phyloP scores from a whole-genome alignment of 2,888 invertebrate genomes.

The Papilio demoleus region DNA sequence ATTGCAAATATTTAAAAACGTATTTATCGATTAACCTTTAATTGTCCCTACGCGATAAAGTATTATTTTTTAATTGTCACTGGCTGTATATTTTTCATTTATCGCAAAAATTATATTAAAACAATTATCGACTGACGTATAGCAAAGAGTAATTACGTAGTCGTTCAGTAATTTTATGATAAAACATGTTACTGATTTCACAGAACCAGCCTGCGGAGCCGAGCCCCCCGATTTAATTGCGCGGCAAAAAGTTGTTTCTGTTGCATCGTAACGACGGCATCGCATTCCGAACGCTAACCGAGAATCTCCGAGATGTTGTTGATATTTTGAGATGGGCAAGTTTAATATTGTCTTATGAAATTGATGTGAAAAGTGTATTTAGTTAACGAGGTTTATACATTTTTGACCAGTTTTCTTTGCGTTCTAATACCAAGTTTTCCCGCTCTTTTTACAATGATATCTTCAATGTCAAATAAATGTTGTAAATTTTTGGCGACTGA shows the following conservation, averaged over 20 bases:
- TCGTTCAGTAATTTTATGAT: constrained; percentile 31
- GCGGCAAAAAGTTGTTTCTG: constrained; percentile 40
- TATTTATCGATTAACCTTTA: constrained; percentile 3
- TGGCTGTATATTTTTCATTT: background rate
- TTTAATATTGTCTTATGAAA: background rate
- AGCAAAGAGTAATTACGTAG: constrained; percentile 32
- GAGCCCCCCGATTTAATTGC: constrained; percentile 40
- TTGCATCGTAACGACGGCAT: constrained; percentile 27
- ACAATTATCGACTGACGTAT: constrained; percentile 15
- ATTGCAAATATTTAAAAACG: constrained; percentile 1
- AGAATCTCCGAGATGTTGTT: constrained; percentile 25
- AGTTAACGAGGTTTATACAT: background rate
- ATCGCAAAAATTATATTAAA: background rate
- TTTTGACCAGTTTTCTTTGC: background rate
- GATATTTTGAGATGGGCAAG: background rate
- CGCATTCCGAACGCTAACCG: background rate
- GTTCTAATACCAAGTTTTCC: background rate
- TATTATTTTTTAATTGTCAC: constrained; percentile 6
- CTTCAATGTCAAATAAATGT: background rate
- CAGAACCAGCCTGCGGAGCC: constrained; percentile 30
- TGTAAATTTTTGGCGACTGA: background rate
- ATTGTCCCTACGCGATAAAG: background rate
- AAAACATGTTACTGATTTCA: constrained; percentile 29
- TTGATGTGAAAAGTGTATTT: background rate
- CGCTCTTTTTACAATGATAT: background rate